Percentiles rank a stretch among this genome's conserved stretches.
phyloP scores from a whole-genome alignment of 2,888 invertebrate species.

The Hypomecis atomaria region DNA sequence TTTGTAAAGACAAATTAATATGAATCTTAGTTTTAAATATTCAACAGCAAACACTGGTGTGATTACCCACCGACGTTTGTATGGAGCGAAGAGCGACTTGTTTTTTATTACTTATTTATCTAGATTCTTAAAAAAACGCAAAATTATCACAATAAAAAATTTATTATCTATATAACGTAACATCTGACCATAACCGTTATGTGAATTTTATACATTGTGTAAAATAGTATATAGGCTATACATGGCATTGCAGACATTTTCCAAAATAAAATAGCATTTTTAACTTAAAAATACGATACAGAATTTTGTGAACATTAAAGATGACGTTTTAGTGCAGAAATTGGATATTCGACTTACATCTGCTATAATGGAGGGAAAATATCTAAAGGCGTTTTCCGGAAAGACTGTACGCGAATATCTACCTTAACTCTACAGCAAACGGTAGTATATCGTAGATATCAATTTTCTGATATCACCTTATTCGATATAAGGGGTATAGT shows the following conservation, averaged over 20 bases:
- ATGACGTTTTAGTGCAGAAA: slow-evolving; percentile 4
- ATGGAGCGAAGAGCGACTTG: too few species aligned
- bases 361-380: slow-evolving; percentile 20
- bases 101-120: too few species aligned
- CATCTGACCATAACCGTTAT: slow-evolving; percentile 78
- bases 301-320: slow-evolving; percentile 5
- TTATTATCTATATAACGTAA: slow-evolving; percentile 83
- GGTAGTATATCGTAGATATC: neutral
- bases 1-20: too few species aligned
- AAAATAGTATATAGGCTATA: slow-evolving; percentile 59
- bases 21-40: too few species aligned
- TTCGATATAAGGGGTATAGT: too few species aligned
- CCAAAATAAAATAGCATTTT: slow-evolving; percentile 46
- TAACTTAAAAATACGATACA: slow-evolving; percentile 6
- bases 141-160: slow-evolving; percentile 81
- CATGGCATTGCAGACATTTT: slow-evolving; percentile 53
- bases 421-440: neutral
- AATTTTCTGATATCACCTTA: too few species aligned
- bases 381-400: slow-evolving; percentile 3
- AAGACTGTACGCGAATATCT: neutral
- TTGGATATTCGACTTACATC: slow-evolving; percentile 1
- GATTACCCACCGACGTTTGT: too few species aligned
- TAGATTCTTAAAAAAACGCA: slow-evolving; percentile 45
- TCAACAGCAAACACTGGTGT: too few species aligned
- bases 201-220: slow-evolving; percentile 71